These are phyloP conservation scores for Salticus scenicus DNA, from an alignment of 2,888 invertebrate species.

Conservation along the genomic window DNA sequence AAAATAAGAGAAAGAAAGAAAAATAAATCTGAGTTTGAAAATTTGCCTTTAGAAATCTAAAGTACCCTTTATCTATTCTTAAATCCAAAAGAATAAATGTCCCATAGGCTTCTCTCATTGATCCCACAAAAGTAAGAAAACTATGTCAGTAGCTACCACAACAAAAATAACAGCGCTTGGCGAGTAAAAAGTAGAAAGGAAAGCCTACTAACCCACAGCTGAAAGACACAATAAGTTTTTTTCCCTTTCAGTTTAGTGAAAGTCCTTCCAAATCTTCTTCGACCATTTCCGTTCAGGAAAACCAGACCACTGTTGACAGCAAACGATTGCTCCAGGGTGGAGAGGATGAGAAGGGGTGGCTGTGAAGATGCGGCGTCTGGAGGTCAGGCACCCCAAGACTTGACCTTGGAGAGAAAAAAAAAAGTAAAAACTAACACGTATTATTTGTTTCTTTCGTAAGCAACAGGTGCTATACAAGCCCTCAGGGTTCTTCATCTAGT, in stretches of 20 bases:
- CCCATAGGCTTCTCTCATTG: neutral
- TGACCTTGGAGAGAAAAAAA: neutral
- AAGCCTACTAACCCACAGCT: neutral
- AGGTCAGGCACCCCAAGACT: slow-evolving; percentile 8
- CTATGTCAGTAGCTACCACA: neutral
- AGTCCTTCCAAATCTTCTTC: neutral
- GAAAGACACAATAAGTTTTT: neutral
- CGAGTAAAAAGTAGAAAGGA: neutral
- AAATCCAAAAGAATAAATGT: too few relatives aligned
- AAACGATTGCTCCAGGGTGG: neutral
- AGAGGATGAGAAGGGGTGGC: neutral
- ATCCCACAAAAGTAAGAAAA: too few relatives aligned
- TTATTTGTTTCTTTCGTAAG: slow-evolving; percentile 1
- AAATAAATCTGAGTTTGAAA: too few relatives aligned
- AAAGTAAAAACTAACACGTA: neutral
- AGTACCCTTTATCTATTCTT: too few relatives aligned
- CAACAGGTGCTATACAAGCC: slow-evolving; percentile 13
- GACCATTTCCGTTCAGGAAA: neutral
- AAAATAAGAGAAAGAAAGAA: too few relatives aligned
- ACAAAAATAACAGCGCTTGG: too few relatives aligned
- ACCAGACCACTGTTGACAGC: neutral
- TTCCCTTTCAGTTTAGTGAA: neutral
- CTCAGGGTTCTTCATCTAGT: neutral
- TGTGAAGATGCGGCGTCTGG: neutral
- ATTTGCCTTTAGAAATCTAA: too few relatives aligned